phyloP scores from a whole-genome alignment of 2,113 vertebrate genomes.

The Sialia sialis region DNA sequence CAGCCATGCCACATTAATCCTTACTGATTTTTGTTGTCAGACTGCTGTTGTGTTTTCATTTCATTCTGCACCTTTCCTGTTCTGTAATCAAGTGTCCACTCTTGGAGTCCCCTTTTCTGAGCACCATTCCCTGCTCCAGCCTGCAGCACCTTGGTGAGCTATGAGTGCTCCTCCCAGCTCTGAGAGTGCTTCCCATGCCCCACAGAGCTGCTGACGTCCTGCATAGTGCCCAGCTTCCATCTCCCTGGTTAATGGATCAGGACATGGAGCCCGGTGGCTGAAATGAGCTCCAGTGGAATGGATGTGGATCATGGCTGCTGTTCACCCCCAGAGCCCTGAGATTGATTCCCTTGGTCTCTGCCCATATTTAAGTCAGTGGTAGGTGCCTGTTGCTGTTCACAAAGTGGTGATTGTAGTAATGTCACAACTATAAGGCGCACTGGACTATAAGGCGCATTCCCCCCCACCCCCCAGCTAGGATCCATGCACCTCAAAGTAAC shows the following conservation, averaged over 20 bases:
- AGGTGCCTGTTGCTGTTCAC: background rate
- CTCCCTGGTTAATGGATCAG: background rate
- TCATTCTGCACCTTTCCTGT: background rate
- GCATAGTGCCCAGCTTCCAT: background rate
- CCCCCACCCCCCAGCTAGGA: too few species aligned
- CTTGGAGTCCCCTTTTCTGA: too few species aligned
- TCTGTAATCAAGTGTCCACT: accelerated
- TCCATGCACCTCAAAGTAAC: too few species aligned
- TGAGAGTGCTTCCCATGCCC: background rate
- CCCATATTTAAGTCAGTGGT: background rate
- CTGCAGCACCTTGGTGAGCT: background rate
- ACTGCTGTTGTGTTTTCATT: background rate
- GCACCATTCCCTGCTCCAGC: background rate
- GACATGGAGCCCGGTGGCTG: background rate
- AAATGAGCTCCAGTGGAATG: background rate
- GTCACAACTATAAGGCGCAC: too few species aligned
- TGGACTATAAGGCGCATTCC: too few species aligned
- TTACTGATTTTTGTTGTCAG: background rate
- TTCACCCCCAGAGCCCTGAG: accelerated
- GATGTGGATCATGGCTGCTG: background rate
- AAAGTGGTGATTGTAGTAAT: background rate
- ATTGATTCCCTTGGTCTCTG: background rate
- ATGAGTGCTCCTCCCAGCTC: background rate
- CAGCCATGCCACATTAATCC: accelerated
- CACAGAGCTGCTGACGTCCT: background rate